Evolutionary conservation across 2,888 invertebrate genomes (phyloP).

Genomic region (Lycaena phlaeas): DNA sequence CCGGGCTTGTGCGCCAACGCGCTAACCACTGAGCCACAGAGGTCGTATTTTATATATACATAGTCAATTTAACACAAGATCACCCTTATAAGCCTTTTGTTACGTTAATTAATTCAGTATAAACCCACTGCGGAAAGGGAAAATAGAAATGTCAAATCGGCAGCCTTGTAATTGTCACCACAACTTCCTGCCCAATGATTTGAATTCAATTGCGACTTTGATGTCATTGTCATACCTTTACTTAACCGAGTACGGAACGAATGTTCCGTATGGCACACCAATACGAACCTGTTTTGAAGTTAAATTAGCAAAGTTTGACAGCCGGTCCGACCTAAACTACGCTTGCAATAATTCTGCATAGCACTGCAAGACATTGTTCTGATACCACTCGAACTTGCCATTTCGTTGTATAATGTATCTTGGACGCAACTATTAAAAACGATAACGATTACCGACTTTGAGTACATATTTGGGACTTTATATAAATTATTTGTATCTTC

Average conservation of each 20-base stretch:
- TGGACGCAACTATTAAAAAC: background rate
- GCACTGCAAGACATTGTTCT: slow-evolving; percentile 45
- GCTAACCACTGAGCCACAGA: too few species aligned
- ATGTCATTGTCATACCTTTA: slow-evolving; percentile 39
- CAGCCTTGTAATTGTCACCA: slow-evolving; percentile 13
- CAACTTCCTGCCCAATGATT: slow-evolving; percentile 13
- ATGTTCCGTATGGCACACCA: slow-evolving; percentile 44
- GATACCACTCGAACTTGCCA: slow-evolving; percentile 27
- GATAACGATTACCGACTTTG: slow-evolving; percentile 3
- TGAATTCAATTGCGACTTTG: slow-evolving; percentile 24
- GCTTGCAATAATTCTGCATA: slow-evolving; percentile 62
- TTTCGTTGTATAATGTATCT: slow-evolving; percentile 13
- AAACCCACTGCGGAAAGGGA: too few species aligned
- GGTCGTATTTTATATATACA: too few species aligned
- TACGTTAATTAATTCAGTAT: too few species aligned
- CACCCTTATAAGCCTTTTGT: too few species aligned
- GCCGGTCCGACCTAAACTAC: slow-evolving; percentile 58
- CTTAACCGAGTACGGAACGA: slow-evolving; percentile 29
- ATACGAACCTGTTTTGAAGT: slow-evolving; percentile 64
- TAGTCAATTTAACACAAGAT: too few species aligned
- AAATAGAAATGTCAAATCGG: slow-evolving; percentile 7
- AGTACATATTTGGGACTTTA: too few species aligned
- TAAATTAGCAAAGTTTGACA: slow-evolving; percentile 72
- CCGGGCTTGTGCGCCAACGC: too few species aligned
- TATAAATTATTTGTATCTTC: background rate